A percentile compares a stretch with the other conserved stretches of the same genome.
phyloP scores from a whole-genome alignment of 2,113 vertebrate genomes.

The Nibea albiflora region DNA sequence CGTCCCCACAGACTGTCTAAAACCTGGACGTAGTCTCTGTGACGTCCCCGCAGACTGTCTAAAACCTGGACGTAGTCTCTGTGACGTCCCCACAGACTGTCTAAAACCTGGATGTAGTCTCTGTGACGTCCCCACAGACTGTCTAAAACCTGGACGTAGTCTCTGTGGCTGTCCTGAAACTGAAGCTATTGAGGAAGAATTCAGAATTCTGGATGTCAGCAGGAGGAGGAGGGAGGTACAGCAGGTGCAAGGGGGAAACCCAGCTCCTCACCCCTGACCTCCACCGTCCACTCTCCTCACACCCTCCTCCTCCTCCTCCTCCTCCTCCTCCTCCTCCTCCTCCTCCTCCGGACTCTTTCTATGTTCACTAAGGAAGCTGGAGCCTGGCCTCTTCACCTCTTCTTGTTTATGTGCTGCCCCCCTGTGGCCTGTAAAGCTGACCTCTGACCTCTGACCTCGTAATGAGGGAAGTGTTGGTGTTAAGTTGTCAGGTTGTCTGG shows the following conservation, averaged over 20 bases:
- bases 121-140: no score
- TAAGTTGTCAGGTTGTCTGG: slow-evolving; percentile 30
- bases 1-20: no score
- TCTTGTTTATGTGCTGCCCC: slow-evolving; percentile 18
- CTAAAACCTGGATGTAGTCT: no score
- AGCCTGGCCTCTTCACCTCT: neutral
- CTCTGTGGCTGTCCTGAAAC: neutral
- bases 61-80: no score
- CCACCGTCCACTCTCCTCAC: neutral
- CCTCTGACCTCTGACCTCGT: slow-evolving; percentile 57
- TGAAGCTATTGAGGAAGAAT: neutral
- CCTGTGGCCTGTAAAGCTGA: slow-evolving; percentile 22
- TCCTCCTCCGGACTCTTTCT: neutral
- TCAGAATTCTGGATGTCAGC: slow-evolving; percentile 11
- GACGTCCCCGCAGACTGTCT: no score
- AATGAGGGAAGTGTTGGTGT: slow-evolving; percentile 48
- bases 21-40: no score
- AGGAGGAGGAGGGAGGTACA: neutral
- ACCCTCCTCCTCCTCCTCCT: no score
- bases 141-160: no score
- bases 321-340: no score
- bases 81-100: no score
- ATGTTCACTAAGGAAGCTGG: neutral
- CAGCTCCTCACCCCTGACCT: neutral
- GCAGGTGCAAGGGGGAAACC: slow-evolving; percentile 18